These are phyloP conservation scores for Lysandra bellargus DNA, from an alignment of 2,888 invertebrate genomes.

Conservation along the genomic window DNA sequence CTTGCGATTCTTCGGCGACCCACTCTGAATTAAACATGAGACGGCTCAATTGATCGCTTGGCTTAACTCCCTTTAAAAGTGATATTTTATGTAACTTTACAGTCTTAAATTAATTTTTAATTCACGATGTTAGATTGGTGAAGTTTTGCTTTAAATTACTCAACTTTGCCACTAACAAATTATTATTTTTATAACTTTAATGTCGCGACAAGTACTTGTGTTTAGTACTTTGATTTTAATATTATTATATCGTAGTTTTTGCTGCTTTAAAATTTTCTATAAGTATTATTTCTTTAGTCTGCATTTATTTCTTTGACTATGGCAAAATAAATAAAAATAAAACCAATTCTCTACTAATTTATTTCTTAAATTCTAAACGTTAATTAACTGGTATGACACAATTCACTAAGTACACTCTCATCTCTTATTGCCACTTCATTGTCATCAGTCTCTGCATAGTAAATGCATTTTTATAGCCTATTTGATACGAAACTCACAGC, in stretches of 20 bases:
- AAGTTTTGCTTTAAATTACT: no score
- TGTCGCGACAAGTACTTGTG: no score
- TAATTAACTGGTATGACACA: background rate
- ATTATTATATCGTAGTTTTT: no score
- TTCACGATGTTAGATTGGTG: background rate
- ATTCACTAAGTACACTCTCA: background rate
- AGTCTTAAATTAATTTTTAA: background rate
- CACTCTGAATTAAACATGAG: conserved; percentile 51
- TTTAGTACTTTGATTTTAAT: no score
- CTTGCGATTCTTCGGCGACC: conserved; percentile 40
- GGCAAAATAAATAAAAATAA: background rate
- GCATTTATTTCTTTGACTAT: no score
- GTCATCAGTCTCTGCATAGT: conserved; percentile 25
- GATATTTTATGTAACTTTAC: conserved; percentile 13
- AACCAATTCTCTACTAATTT: background rate
- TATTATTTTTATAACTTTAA: no score
- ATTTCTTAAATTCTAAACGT: background rate
- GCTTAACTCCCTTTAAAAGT: conserved; percentile 38
- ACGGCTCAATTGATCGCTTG: conserved; percentile 46
- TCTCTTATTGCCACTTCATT: background rate
- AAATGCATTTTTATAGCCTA: conserved; percentile 19
- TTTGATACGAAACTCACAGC: conserved; percentile 25
- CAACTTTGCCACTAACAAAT: no score
- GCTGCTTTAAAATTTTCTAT: no score
- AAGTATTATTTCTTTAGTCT: no score